Evolutionary conservation across 2,888 invertebrate species (phyloP), one percentile per base, ranked within the genome.

Genomic region (Vannuccia rotundouncinata): DNA sequence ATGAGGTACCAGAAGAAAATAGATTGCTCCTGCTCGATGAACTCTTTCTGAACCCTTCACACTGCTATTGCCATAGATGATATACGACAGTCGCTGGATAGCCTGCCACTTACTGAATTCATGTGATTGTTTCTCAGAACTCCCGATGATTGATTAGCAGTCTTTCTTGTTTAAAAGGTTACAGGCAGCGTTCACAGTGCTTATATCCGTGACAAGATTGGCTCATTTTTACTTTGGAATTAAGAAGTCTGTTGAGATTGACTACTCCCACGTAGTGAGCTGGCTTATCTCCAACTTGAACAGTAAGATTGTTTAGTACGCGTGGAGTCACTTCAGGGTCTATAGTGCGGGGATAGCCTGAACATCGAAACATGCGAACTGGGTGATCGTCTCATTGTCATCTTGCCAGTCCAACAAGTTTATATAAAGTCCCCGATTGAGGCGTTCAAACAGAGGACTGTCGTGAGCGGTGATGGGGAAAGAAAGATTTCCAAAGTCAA

Each of bases 121-220:
- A 45, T 45, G 45, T 13, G 45, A 45, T 17, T 45, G 45, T 45
- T 45, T 45, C 45, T 45, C 45, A 5, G 17, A 17, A 45, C 45
- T 45, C 5, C 45, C 5, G 45, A 45, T 13, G 5, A 17, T 17
- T 13, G 45, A 17, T 17, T 13, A 45, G 45, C 17, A 17, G 45
- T 13, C 45, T 5, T 13, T 45, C 45, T 45, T 13, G 17, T 17
- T 45, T 45, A 17, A 45, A 45, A 45, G 45, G 45, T 17, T 45
- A 45, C 75, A 75, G 30, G 75, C 75, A 75, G 75, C 75, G 75
- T 17, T 75, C 75, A 28, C 75, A 75, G 29, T 30, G 30, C 17
- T 75, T 75, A 10, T 22, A 45, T 45, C 10, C 45, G 10, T 45
- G 10, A 45, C 17, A 17, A 45, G 45, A 25, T 22, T 75, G 75